Evolutionary conservation across 1,140 invertebrate species (phyloP), one percentile per base, ranked within the genome.

Genomic region (Pogonomyrmex californicus): DNA sequence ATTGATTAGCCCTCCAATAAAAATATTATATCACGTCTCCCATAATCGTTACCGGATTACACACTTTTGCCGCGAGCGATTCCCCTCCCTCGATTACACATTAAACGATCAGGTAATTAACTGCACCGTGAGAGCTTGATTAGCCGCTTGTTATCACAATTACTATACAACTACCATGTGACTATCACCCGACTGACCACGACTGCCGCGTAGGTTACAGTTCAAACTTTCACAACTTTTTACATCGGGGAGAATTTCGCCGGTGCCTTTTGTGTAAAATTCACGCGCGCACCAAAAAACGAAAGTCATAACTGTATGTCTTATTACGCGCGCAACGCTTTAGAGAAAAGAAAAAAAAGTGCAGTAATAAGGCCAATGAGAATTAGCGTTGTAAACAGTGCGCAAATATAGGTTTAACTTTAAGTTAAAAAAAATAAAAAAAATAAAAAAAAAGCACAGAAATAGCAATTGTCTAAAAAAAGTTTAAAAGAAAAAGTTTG

Each of bases 161-260:
- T 75, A 75, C 44, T n/a, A 12, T 36, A 36, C 41, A 71, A 75
- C 41, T 44, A 12, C 41, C 12, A 66, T 23, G 17, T 82, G 41
- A 75, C 54, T 82, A 82, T 73, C 79, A 47, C 41, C 41, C 7
- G 68, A 71, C 41, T 58, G 66, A 71, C 54, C 77, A 30, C 77
- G 60, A 41, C 10, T 56, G 30, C 47, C 30, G 78, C 47, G 68
- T 60, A 62, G 79, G 79, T 83, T 83, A 83, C 68, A 83, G 79
- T 83, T 83, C 68, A 83, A 81, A 83, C 79, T 83, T 83, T 83
- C 79, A 83, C 79, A 83, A 83, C 12, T 83, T 83, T 75, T 73
- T 82, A 38, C n/a, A 33, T 47, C 41, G 30, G 12, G 12, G 6
- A 58, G 79, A 60, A 83, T 83, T 47, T 83, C 33, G 79, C 68